Conservation (phyloP, 2,113 vertebrate genomes). For the Bubo bubo region DNA sequence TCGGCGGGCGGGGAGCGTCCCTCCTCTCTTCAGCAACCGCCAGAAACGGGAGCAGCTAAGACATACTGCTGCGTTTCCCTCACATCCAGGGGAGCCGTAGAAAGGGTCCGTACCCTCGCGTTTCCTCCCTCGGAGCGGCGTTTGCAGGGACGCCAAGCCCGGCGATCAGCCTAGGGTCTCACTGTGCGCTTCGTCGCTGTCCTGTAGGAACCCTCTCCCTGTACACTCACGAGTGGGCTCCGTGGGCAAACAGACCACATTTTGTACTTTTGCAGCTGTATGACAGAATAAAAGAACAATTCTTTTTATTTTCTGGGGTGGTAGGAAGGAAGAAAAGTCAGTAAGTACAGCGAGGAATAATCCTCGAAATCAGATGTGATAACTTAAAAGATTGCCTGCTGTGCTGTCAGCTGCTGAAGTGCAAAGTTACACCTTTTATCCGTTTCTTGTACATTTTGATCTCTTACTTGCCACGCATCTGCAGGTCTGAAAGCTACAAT, state of each 20-base stretch:
- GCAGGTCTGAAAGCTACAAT: not conserved
- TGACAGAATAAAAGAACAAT: not conserved
- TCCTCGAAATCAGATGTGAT: not conserved
- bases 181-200: fast-evolving
- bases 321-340: fast-evolving
- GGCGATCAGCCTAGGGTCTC: fast-evolving
- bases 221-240: fast-evolving
- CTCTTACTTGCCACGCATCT: fast-evolving
- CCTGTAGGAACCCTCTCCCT: not conserved
- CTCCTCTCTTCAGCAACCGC: not conserved
- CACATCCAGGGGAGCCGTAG: too few relatives aligned
- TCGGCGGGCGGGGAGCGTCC: too few relatives aligned
- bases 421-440: not conserved
- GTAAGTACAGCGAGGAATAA: fast-evolving
- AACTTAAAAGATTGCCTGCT: fast-evolving
- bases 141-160: not conserved
- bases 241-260: not conserved
- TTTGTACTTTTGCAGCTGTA: not conserved
- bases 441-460: fast-evolving
- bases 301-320: not conserved
- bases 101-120: too few relatives aligned
- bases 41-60: not conserved
- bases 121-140: not conserved
- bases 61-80: not conserved
- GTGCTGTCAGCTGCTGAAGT: not conserved